phyloP scores from a whole-genome alignment of 2,888 invertebrate genomes.

The Uloborus plumipes region DNA sequence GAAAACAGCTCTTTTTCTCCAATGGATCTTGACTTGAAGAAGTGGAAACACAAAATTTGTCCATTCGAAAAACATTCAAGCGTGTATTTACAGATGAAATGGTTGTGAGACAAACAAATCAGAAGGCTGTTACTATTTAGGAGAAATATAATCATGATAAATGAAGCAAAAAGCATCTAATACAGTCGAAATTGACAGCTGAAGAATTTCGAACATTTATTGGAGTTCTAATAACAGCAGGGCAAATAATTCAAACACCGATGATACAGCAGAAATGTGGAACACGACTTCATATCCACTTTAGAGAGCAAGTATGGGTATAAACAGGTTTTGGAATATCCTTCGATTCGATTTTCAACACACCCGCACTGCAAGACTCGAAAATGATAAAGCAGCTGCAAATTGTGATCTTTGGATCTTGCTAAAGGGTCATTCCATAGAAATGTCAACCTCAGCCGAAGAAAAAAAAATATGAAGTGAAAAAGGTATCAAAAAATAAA shows the following conservation, averaged over 20 bases:
- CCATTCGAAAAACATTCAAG: too few relatives aligned
- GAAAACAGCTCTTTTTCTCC: too few relatives aligned
- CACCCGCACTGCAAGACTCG: not conserved
- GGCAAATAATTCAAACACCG: constrained; percentile 13
- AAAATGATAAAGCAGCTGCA: not conserved
- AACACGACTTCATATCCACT: not conserved
- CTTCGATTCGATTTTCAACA: not conserved
- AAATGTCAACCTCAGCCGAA: too few relatives aligned
- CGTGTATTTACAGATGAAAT: too few relatives aligned
- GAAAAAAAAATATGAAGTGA: too few relatives aligned
- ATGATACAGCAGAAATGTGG: constrained; percentile 9
- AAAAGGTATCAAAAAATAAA: too few relatives aligned
- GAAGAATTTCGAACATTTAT: constrained; percentile 9
- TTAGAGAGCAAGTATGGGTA: not conserved
- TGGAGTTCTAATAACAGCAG: constrained; percentile 10
- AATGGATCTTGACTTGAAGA: too few relatives aligned
- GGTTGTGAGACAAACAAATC: not conserved
- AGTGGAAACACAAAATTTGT: too few relatives aligned
- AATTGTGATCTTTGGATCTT: not conserved
- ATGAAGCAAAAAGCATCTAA: not conserved
- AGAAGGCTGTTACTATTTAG: constrained; percentile 2
- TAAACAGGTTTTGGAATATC: constrained; percentile 5
- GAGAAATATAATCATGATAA: constrained; percentile 6
- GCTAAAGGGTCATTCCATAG: not conserved
- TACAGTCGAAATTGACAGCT: not conserved